Evolutionary conservation across 1,140 invertebrate genomes (phyloP), one percentile per base, ranked within the genome.

Genomic region (Drosophila parvula): DNA sequence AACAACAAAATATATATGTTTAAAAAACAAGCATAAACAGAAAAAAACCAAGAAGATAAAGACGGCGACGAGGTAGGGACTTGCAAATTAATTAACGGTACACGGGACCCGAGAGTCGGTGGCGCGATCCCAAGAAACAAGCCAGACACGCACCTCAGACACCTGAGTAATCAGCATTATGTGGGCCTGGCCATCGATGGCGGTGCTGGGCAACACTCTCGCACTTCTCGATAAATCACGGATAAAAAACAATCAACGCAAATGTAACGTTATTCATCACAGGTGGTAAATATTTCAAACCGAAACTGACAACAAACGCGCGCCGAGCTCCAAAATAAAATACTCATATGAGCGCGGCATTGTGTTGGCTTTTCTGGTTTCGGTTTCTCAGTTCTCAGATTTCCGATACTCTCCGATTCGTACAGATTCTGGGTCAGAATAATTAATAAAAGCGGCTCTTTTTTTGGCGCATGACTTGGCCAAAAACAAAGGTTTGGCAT

Each of bases 251-350:
- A 88, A 79, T 79, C 73, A 89, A 63, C 69, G 60, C 73, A 78
- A 88, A 88, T 88, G 84, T 88, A 88, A 89, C 84, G 84, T 88
- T 88, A 88, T 88, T 88, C 84, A 88, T 88, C 84, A 88, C 84
- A 88, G 84, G 84, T 88, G 84, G 84, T 88, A 88, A 88, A 84
- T 89, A 84, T 84, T 79, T 77, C 74, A 77, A 77, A 38, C 48
- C 43, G 10, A 60, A 84, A 63, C 84, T 89, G 84, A 88, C 84
- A 88, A 88, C 84, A 84, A 89, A 89, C 83, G 83, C 59, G 83
- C 69, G 80, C 74, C 78, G 74, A 85, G 74, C 63, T 59, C 44
- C 51, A 48, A 62, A 45, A 44, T 50, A 47, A 50, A 77, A 48
- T 53, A 22, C 62, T 47, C 62, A 69, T 59, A 59, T 38, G 6